Percentiles rank a stretch among this genome's conserved stretches.
Evolutionary conservation across 2,797 vertebrate genomes (phyloP).

Genomic region (Cirrhinus molitorella): DNA sequence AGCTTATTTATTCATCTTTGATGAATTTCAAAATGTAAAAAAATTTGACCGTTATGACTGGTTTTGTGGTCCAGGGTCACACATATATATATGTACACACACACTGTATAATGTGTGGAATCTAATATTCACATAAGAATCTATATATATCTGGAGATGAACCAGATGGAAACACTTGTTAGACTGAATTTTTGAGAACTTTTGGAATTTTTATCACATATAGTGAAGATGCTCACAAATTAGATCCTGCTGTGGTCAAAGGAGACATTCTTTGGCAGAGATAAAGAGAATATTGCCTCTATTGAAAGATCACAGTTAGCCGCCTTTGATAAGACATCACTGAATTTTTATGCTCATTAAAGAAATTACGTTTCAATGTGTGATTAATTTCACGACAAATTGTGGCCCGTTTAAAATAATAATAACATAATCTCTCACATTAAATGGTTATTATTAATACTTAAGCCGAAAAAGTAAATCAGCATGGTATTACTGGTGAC

Average conservation of each 20-base stretch:
- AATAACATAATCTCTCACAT: slow-evolving; percentile 70
- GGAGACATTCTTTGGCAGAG: slow-evolving; percentile 71
- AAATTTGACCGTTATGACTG: too few relatives aligned
- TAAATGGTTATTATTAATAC: slow-evolving; percentile 64
- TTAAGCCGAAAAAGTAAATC: slow-evolving; percentile 59
- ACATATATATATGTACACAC: too few relatives aligned
- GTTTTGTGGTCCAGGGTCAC: too few relatives aligned
- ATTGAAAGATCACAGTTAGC: slow-evolving; percentile 72
- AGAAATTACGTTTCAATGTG: slow-evolving; percentile 71
- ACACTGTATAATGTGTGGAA: background rate
- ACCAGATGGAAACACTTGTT: slow-evolving; percentile 47
- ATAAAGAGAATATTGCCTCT: slow-evolving; percentile 71
- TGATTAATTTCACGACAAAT: slow-evolving; percentile 59
- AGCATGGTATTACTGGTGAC: slow-evolving; percentile 58
- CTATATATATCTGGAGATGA: slow-evolving; percentile 53
- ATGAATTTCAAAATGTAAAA: too few relatives aligned
- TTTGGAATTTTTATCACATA: slow-evolving; percentile 73
- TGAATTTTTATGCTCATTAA: slow-evolving; percentile 75
- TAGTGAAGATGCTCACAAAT: slow-evolving; percentile 74
- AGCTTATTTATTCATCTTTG: too few relatives aligned
- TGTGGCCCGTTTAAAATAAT: slow-evolving; percentile 71
- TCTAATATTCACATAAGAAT: slow-evolving; percentile 29
- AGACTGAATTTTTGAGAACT: slow-evolving; percentile 70
- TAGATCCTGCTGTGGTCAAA: slow-evolving; percentile 73
- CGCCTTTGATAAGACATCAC: slow-evolving; percentile 69